phyloP scores from a whole-genome alignment of 2,888 invertebrate genomes.

The Tetropium fuscum region DNA sequence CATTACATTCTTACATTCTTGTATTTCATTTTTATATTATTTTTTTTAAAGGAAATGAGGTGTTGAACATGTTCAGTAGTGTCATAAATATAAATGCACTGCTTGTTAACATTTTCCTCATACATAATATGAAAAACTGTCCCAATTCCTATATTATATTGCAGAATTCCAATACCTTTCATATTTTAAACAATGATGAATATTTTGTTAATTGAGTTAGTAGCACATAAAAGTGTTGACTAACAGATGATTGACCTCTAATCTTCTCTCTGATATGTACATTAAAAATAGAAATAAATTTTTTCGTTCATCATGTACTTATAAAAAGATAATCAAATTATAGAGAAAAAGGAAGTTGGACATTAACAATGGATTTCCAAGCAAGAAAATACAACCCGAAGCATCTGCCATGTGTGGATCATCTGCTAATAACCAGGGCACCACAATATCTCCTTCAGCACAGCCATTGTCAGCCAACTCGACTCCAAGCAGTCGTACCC shows the following conservation, averaged over 20 bases:
- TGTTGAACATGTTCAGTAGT: too few species aligned
- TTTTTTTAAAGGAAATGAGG: too few species aligned
- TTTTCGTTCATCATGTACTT: neutral
- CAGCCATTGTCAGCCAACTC: slow-evolving; percentile 29
- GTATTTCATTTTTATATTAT: too few species aligned
- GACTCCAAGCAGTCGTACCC: slow-evolving; percentile 41
- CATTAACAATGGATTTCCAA: slow-evolving; percentile 66
- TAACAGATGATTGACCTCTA: slow-evolving; percentile 55
- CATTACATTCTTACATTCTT: too few species aligned
- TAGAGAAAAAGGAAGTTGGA: slow-evolving; percentile 68
- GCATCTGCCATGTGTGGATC: slow-evolving; percentile 34
- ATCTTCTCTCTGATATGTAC: slow-evolving; percentile 64
- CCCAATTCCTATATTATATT: too few species aligned
- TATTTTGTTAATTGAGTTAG: slow-evolving; percentile 48
- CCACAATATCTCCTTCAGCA: slow-evolving; percentile 30
- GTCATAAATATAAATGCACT: too few species aligned
- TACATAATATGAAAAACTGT: too few species aligned
- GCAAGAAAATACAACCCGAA: slow-evolving; percentile 64
- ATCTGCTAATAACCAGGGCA: slow-evolving; percentile 43
- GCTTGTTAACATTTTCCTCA: too few species aligned
- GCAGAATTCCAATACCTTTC: too few species aligned
- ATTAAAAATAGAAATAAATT: neutral
- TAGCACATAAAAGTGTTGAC: slow-evolving; percentile 50
- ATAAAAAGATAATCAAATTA: slow-evolving; percentile 29
- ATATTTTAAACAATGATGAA: slow-evolving; percentile 38